Percentiles rank a stretch among this genome's conserved stretches.
Conservation (phyloP, 1,140 invertebrate species). For the Drosophila mojavensis region DNA sequence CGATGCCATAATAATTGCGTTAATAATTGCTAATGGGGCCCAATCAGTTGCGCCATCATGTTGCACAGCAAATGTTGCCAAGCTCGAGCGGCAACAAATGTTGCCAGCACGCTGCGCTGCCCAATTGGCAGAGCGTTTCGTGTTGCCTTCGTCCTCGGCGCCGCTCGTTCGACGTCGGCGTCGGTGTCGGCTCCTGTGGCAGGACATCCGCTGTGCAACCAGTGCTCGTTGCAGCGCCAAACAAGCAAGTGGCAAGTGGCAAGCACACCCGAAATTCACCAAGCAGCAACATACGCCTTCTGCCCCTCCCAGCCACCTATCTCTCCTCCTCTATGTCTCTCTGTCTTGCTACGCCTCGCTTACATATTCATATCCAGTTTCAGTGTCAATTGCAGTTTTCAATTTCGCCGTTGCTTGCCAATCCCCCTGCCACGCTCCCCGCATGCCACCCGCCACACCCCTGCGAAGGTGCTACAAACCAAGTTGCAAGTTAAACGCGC, state of each 20-base stretch:
- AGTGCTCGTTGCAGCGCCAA: conserved; percentile 1
- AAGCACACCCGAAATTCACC: neutral
- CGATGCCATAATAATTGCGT: conserved; percentile 58
- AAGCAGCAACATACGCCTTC: neutral
- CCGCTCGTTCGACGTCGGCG: neutral
- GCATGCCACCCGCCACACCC: neutral
- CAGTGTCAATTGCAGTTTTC: conserved; percentile 41
- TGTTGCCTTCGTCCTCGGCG: neutral
- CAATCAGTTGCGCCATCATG: conserved; percentile 37
- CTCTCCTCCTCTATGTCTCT: too few relatives aligned
- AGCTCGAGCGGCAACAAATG: conserved; percentile 18
- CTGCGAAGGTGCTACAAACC: conserved; percentile 10
- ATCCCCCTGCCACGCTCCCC: too few relatives aligned
- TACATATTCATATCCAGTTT: conserved; percentile 29
- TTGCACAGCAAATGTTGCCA: conserved; percentile 24
- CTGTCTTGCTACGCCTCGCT: neutral
- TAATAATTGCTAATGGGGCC: conserved; percentile 67
- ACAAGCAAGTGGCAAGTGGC: neutral
- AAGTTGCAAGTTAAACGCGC: conserved; percentile 19
- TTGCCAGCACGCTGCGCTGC: conserved; percentile 9
- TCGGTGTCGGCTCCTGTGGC: conserved; percentile 1
- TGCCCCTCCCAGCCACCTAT: too few relatives aligned
- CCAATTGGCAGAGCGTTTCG: conserved; percentile 36
- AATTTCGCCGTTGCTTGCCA: conserved; percentile 8
- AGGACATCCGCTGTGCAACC: conserved; percentile 39